Evolutionary conservation across 2,797 vertebrate species (phyloP), one percentile per base, ranked within the genome.

Genomic region (Diglossa cyanea): DNA sequence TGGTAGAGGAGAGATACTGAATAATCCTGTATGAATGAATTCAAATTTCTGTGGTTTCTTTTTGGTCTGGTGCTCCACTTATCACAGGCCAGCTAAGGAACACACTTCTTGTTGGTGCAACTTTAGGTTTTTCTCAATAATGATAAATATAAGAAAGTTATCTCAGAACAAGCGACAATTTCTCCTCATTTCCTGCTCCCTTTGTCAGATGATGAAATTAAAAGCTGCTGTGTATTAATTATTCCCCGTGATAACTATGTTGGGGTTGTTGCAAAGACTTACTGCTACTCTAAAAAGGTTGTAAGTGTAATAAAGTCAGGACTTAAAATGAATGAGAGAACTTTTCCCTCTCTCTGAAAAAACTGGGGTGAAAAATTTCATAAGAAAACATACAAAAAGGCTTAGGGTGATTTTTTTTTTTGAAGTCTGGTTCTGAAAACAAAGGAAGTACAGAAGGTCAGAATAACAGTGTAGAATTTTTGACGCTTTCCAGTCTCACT

Each of bases 321-420:
- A 58, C 5, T 75, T 73, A 6, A 0, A 14, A 42, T 45, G 35
- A 39, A 68, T 57, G 39, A 84, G n/a, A 72, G 5, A 28, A 7
- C 24, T 71, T 84, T 45, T 53, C 26, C 10, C 15, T 47, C 33
- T 63, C 33, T 61, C 12, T 68, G 28, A 3, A 72, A 78, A 55
- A 50, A 7, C 16, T 26, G 2, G 2, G 5, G 3, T 3, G 9
- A 14, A 31, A 47, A 10, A 44, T 48, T 24, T 62, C 1, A 0
- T 79, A 65, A 33, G 35, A 61, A 79, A 55, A n/a, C 15, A 39
- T 20, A 42, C 5, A 19, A 24, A 71, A 61, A 67, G 30, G 16
- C 31, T 81, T 67, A 18, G 67, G 24, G 21, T 55, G 57, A 8
- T 60, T 54, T 68, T 63, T 60, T 54, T 63, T 86, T 89, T 42